Evolutionary conservation across 2,888 invertebrate species (phyloP).

Genomic region (Drosophila eohydei): DNA sequence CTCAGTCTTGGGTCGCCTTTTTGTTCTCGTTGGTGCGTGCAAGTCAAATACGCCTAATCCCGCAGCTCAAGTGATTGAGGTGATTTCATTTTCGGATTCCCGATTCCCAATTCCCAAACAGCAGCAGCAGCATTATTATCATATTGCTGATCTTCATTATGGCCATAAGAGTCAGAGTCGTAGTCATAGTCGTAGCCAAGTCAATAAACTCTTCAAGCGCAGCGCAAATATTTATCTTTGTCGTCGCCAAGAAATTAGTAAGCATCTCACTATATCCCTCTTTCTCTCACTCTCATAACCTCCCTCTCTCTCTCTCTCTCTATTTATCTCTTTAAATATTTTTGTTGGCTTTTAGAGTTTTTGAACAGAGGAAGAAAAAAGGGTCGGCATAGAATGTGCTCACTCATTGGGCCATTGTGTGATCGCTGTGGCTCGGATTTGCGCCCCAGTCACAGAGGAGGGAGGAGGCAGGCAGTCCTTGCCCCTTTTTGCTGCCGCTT

Average conservation of each 20-base stretch:
- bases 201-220: constrained; percentile 72
- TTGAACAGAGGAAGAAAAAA: constrained; percentile 31
- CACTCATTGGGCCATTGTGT: constrained; percentile 59
- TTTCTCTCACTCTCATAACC: constrained; percentile 9
- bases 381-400: constrained; percentile 64
- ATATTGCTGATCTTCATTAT: constrained; percentile 17
- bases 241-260: constrained; percentile 78
- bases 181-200: constrained; percentile 51
- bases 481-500: constrained; percentile 46
- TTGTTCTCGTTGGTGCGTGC: constrained; percentile 78
- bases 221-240: constrained; percentile 77
- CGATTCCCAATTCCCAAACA: constrained; percentile 12
- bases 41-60: constrained; percentile 85
- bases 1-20: constrained; percentile 12
- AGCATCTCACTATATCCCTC: constrained; percentile 45
- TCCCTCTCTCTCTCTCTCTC: constrained; percentile 1
- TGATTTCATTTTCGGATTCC: constrained; percentile 77
- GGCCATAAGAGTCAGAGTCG: constrained; percentile 7
- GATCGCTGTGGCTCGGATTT: constrained; percentile 50
- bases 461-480: not conserved
- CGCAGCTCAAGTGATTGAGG: constrained; percentile 83
- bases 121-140: constrained; percentile 24
- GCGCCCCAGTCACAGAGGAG: constrained; percentile 23
- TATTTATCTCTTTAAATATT: constrained; percentile 44
- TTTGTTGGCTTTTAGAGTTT: constrained; percentile 37